Percentiles rank a stretch among this genome's conserved stretches.
phyloP scores from a whole-genome alignment of 2,113 vertebrate species.

The Hucho hucho region DNA sequence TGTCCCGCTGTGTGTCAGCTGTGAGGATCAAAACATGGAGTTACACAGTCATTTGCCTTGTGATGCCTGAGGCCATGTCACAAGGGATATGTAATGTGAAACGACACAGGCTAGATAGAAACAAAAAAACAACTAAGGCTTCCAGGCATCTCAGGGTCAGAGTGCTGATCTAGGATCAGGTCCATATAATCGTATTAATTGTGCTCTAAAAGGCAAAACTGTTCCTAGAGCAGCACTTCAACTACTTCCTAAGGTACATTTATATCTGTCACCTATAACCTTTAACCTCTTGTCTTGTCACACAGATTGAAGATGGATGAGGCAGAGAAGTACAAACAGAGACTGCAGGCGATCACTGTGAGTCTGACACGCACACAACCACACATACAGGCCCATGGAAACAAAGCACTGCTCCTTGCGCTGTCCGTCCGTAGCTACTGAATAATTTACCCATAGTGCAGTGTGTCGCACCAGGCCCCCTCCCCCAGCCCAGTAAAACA shows the following conservation, averaged over 20 bases:
- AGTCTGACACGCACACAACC: slow-evolving; percentile 43
- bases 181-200: no score
- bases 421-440: slow-evolving; percentile 45
- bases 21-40: slow-evolving; percentile 44
- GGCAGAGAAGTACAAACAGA: slow-evolving; percentile 75
- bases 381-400: slow-evolving; percentile 23
- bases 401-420: slow-evolving; percentile 29
- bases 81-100: neutral
- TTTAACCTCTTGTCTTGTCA: slow-evolving; percentile 36
- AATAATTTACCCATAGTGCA: slow-evolving; percentile 64
- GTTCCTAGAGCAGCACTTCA: no score
- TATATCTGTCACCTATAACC: slow-evolving; percentile 15
- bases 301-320: slow-evolving; percentile 75
- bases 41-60: slow-evolving; percentile 24
- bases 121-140: neutral
- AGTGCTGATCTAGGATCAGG: no score
- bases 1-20: slow-evolving; percentile 47
- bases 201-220: no score
- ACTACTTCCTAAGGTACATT: no score
- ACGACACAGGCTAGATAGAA: neutral
- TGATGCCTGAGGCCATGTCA: slow-evolving; percentile 22
- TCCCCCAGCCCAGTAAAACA: slow-evolving; percentile 51
- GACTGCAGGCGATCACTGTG: slow-evolving; percentile 76
- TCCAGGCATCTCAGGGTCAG: no score
- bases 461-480: slow-evolving; percentile 37